Evolutionary conservation across 2,888 invertebrate genomes (phyloP), one percentile per base, ranked within the genome.

Genomic region (Cremastinae sp.): DNA sequence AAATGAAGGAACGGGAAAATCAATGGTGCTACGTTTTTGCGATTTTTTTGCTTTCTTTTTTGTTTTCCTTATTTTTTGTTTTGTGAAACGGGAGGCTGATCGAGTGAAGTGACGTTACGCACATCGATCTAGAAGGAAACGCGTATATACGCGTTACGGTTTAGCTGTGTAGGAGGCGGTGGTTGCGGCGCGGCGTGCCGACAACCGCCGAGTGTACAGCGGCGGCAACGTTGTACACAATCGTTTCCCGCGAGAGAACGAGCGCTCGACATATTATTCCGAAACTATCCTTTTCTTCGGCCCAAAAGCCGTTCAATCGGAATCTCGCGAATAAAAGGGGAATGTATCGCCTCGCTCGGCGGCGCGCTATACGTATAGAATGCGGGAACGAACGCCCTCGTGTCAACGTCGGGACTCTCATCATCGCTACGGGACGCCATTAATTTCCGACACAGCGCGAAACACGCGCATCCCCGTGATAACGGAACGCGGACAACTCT

Each of bases 201-300:
- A 58, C 62, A 62, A 43, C 47, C 37, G 41, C 47, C 37, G 41
- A 20, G 28, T 10, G 28, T 39, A 16, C 41, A 66, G 68, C 62
- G 62, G 56, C 75, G 75, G 75, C 62, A 72, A 76, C 75, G 68
- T 72, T 76, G 75, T 76, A 69, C 68, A 69, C 65, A 68, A 59
- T 39, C 49, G 18, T 47, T 2, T 18, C 49, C 22, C 51, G 35
- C 51, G 47, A 28, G 59, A 43, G 20, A 53, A 18, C 47, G 61
- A 69, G 22, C 55, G 45, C 20, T 65, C 73, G 73, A 76, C 74
- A 78, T 78, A 74, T 74, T 69, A 4, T 69, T 51, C 64, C 62
- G 53, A 47, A 35, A 55, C 49, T 70, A 62, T 65, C 61, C 71
- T 70, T 71, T 14, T 47, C 37, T 47, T 37, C n/a, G 16, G n/a